Conservation (phyloP, 2,113 vertebrate genomes). For the Ivindomyrus marchei region DNA sequence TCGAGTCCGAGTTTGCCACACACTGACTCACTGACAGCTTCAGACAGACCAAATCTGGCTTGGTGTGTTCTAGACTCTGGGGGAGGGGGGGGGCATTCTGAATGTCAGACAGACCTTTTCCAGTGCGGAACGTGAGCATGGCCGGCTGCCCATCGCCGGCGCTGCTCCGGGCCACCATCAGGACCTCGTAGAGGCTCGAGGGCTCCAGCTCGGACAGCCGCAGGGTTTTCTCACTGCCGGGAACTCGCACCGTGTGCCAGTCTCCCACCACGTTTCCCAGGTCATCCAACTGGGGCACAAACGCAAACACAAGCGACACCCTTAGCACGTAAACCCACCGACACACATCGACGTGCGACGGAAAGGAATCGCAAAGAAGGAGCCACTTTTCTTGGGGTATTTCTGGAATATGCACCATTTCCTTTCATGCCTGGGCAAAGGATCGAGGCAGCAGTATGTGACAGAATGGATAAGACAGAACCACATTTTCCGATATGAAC, state of each 20-base stretch:
- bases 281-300: constrained; percentile 72
- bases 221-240: constrained; percentile 87
- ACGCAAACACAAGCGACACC: constrained; percentile 12
- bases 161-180: constrained; percentile 87
- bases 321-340: neutral
- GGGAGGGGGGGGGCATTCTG: neutral
- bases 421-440: neutral
- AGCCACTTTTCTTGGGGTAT: neutral
- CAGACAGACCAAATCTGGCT: neutral
- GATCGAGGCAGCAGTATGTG: neutral
- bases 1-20: neutral
- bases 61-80: neutral
- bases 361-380: neutral
- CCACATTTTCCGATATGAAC: neutral
- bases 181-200: constrained; percentile 88
- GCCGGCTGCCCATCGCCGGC: constrained; percentile 87
- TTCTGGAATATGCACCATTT: neutral
- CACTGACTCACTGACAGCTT: neutral
- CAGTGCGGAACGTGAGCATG: constrained; percentile 96
- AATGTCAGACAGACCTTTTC: constrained; percentile 70
- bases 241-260: constrained; percentile 89
- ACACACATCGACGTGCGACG: neutral
- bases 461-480: neutral
- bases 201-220: constrained; percentile 81
- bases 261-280: constrained; percentile 55